A percentile compares a stretch with the other conserved stretches of the same genome.
phyloP scores from a whole-genome alignment of 2,888 invertebrate species.

The Hermaeophaga mercurialis region DNA sequence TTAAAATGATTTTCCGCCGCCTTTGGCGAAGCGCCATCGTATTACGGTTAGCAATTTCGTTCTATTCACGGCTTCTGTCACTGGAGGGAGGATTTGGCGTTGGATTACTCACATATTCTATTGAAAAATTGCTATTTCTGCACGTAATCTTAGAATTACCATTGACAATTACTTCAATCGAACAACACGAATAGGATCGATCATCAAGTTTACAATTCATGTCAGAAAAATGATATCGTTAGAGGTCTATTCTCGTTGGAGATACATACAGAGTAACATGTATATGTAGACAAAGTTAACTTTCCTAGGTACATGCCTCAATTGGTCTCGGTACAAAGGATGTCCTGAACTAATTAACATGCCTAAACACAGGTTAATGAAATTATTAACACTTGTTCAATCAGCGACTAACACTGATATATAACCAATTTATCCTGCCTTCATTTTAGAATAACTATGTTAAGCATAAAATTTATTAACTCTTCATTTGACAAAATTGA shows the following conservation, averaged over 20 bases:
- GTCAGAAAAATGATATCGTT: neutral
- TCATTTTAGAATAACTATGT: too few species aligned
- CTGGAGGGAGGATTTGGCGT: slow-evolving; percentile 20
- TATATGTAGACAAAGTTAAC: too few species aligned
- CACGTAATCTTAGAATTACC: slow-evolving; percentile 22
- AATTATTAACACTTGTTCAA: neutral
- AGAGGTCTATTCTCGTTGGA: neutral
- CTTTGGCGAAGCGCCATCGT: slow-evolving; percentile 16
- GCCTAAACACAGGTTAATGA: slow-evolving; percentile 9
- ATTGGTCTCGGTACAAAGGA: neutral
- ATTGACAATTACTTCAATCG: slow-evolving; percentile 21
- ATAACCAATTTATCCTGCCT: too few species aligned
- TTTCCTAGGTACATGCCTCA: neutral
- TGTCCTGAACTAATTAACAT: neutral
- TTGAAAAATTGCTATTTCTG: slow-evolving; percentile 23
- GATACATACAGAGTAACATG: too few species aligned
- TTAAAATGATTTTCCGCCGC: slow-evolving; percentile 17
- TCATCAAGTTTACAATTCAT: neutral
- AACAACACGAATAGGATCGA: slow-evolving; percentile 9
- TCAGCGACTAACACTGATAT: neutral
- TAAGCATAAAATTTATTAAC: too few species aligned
- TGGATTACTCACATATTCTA: slow-evolving; percentile 20
- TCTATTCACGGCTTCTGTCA: slow-evolving; percentile 29
- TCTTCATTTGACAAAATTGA: too few species aligned
- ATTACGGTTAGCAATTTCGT: slow-evolving; percentile 30